Base-by-base conservation (phyloP, 2,797 vertebrate genomes). In the Lepus oiostolus region DNA sequence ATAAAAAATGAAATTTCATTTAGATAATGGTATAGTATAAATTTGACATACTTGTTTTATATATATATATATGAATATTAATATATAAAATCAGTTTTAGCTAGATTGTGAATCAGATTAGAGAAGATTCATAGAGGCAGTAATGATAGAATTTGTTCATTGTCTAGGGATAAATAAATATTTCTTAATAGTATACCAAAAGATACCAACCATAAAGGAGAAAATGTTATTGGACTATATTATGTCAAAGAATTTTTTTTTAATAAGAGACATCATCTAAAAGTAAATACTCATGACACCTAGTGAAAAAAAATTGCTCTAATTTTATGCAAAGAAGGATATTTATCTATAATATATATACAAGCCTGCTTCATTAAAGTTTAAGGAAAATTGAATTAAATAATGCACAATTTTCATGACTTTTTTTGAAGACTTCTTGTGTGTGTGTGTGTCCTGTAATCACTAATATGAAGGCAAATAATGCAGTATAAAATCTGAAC, bases 61-160 rank as follows among this genome's bases (percentile, higher is more conserved):
- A 83, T 19, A 32, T 35, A 35, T 35, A 35, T 35, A 83, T 19
- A 32, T 82, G 42, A 8, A 42, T 83, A 71, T 32, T 52, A 5
- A 28, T 42, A 63, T 38, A 54, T 81, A 83, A 68, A 82, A 70
- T 83, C 32, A 71, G 62, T 68, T 80, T n/a, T 72, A 88, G 10
- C 22, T 80, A 13, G 30, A 74, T 42, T 74, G 30, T 89, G n/a
- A 50, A 52, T 87, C 19, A 32, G 65, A 87, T 62, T 35, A 35
- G 42, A n/a, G n/a, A 70, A 91, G 75, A 70, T 79, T 92, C 63
- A 24, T 84, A 42, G 47, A 65, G 83, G 54, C 63, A 70, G 77
- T 5, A 38, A 62, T n/a, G 76, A 26, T 9, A 95, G n/a, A 90
- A 63, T 85, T 60, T 75, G 74, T 42, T 81, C 5, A 70, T 68